Base-by-base conservation (phyloP, 2,797 vertebrate species). In the Hoplostethus mediterraneus region DNA sequence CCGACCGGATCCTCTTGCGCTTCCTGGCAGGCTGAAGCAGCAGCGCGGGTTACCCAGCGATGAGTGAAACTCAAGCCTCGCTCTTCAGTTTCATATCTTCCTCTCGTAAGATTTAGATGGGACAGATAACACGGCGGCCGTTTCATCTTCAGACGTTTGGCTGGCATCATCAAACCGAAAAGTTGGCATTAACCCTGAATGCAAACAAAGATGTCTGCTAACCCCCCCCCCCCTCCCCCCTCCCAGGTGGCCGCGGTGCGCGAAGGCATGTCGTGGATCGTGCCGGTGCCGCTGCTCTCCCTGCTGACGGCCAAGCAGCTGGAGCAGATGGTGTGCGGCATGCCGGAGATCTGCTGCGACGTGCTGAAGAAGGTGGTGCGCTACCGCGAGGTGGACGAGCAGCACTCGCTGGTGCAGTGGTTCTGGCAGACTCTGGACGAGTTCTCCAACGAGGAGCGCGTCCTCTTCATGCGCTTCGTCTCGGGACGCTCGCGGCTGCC, bases 211-310 rank as follows among this genome's bases (percentile, higher is more conserved):
- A 10, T n/a, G n/a, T 21, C 21, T 21, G 21, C 38, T 8, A 40
- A 40, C 38, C 3, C 7, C 7, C n/a, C 17, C 4, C 5, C 1
- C 40, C 14, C 21, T 1, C 21, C 21, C 1, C 21, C 21, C 30
- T 3, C 3, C 3, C 85, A 96, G 95, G 93, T 95, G 81, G 90
- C 90, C 4, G 94, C 94, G 0, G 93, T 95, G 79, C 92, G 95
- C 0, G 94, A 95, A n/a, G 95, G 95, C 63, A 95, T 95, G 95
- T 95, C 95, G n/a, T 95, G 94, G 87, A 96, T 96, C 67, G 90
- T 96, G 9, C 95, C 95, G 0, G 95, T 96, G 68, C 95, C 95
- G 0, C 85, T 96, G 61, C 92, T 96, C 42, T 96, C 95, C 0
- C 93, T 96, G 82, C 93, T 96, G 63, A 96, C 95, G 13, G 94